Conservation (phyloP, 2,888 invertebrate species). For the Acronicta leporina region DNA sequence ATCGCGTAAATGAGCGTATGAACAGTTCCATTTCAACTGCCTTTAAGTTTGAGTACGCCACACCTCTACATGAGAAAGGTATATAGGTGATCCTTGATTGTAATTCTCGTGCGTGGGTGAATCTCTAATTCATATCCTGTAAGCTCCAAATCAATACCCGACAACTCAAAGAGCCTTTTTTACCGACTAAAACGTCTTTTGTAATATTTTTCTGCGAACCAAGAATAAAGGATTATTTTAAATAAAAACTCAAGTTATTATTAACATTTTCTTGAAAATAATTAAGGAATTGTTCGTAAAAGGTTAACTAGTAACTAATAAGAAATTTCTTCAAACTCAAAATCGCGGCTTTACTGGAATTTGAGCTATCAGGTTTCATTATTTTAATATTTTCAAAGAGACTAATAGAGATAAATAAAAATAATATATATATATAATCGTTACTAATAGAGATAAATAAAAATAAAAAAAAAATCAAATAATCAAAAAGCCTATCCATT, state of each 20-base stretch:
- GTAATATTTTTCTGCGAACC: constrained; percentile 2
- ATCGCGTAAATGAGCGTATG: constrained; percentile 55
- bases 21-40: constrained; percentile 31
- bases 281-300: constrained; percentile 23
- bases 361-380: constrained; percentile 24
- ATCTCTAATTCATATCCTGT: constrained; percentile 10
- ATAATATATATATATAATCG: no score
- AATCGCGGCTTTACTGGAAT: constrained; percentile 12
- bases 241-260: background rate
- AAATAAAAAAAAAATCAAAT: background rate
- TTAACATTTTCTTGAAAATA: constrained; percentile 12
- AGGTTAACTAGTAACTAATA: constrained; percentile 26
- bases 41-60: constrained; percentile 14
- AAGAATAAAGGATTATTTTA: constrained; percentile 2
- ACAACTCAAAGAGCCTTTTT: background rate
- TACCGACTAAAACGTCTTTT: background rate
- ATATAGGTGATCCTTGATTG: constrained; percentile 1
- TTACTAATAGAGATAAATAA: constrained; percentile 15
- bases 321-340: constrained; percentile 3
- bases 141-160: constrained; percentile 7
- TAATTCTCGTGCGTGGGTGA: constrained; percentile 2
- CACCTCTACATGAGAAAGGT: constrained; percentile 4
- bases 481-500: background rate
- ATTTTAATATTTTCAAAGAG: constrained; percentile 22
- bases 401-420: constrained; percentile 15